Conservation (phyloP, 2,888 invertebrate species). For the Dryadula phaetusa region DNA sequence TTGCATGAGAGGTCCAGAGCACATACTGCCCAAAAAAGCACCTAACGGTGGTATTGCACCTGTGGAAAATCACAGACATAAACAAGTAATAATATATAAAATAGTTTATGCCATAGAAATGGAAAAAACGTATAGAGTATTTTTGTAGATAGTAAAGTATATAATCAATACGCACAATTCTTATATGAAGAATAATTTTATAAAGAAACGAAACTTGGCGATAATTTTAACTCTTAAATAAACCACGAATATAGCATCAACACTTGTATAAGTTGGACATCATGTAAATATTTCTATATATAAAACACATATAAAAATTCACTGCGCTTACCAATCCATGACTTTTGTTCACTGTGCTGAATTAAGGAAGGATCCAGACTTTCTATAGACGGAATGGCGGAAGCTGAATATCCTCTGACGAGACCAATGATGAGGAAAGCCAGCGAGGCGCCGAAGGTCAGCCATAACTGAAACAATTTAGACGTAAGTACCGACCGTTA, state of each 20-base stretch:
- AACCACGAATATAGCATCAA: too few relatives aligned
- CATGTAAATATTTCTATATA: too few relatives aligned
- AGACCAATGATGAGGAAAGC: conserved; percentile 85
- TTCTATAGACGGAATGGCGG: conserved; percentile 83
- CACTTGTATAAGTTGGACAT: too few relatives aligned
- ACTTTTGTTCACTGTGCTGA: conserved; percentile 75
- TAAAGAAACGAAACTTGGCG: too few relatives aligned
- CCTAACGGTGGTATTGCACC: conserved; percentile 84
- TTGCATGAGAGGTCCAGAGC: conserved; percentile 82
- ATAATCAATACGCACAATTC: too few relatives aligned
- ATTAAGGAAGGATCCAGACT: conserved; percentile 70
- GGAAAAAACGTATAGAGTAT: too few relatives aligned
- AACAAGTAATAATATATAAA: not conserved
- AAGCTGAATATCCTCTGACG: conserved; percentile 84
- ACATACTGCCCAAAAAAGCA: conserved; percentile 82
- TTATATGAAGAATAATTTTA: too few relatives aligned
- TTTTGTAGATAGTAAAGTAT: too few relatives aligned
- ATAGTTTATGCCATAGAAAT: too few relatives aligned
- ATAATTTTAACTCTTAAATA: too few relatives aligned
- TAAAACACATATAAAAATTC: conserved; percentile 39
- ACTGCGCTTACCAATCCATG: conserved; percentile 80
- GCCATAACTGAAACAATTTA: conserved; percentile 72
- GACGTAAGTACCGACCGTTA: conserved; percentile 26
- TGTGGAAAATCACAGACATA: conserved; percentile 46
- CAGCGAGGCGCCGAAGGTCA: conserved; percentile 83